Conservation (phyloP, 1,140 invertebrate genomes). For the Ectropis grisescens region DNA sequence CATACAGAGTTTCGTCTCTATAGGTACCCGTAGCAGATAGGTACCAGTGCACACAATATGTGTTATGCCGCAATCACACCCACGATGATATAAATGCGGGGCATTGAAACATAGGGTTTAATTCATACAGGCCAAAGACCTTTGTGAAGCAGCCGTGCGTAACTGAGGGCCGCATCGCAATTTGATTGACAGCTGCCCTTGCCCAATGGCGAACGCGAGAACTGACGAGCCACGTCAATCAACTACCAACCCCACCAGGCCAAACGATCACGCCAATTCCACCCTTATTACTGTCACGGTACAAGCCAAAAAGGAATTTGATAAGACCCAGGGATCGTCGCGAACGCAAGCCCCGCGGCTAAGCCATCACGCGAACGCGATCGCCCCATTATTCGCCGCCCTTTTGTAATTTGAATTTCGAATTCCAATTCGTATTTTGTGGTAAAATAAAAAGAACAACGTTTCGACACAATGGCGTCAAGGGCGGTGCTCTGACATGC, state of each 20-base stretch:
- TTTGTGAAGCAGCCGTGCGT: conserved; percentile 24
- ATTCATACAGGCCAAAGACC: not conserved
- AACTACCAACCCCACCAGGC: conserved; percentile 41
- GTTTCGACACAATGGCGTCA: conserved; percentile 69
- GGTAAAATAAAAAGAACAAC: conserved; percentile 62
- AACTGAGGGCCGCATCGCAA: conserved; percentile 30
- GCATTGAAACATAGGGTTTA: too few species aligned
- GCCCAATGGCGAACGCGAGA: conserved; percentile 73
- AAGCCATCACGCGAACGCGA: conserved; percentile 60
- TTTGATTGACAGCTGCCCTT: conserved; percentile 75
- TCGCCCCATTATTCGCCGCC: conserved; percentile 66
- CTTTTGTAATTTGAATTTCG: conserved; percentile 69
- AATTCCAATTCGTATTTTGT: conserved; percentile 69
- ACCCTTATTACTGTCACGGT: conserved; percentile 31
- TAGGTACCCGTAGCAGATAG: too few species aligned
- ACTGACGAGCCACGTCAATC: conserved; percentile 75
- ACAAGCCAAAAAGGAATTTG: too few species aligned
- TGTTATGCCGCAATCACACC: too few species aligned
- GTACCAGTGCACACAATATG: too few species aligned
- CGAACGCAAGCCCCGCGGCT: conserved; percentile 23
- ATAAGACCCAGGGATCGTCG: conserved; percentile 13
- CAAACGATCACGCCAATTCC: conserved; percentile 21
- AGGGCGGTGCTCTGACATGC: conserved; percentile 67
- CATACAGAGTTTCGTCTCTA: too few species aligned
- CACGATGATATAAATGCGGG: too few species aligned